A percentile compares a stretch with the other conserved stretches of the same genome.
These are phyloP conservation scores for Homarus gammarus DNA, from an alignment of 2,888 invertebrate genomes.

Conservation along the genomic window DNA sequence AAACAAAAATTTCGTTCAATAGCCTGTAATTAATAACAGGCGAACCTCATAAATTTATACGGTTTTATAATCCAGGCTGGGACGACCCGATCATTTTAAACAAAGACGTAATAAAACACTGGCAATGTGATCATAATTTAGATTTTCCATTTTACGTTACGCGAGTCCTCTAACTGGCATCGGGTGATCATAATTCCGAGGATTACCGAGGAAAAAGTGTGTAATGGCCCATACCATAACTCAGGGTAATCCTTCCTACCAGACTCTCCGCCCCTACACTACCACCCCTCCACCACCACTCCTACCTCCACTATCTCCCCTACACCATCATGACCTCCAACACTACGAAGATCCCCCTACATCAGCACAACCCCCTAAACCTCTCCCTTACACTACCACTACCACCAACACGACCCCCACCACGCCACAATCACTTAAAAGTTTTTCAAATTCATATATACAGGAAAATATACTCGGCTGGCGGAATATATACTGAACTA, in stretches of 20 bases:
- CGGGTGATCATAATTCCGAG: not conserved
- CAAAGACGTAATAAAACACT: not conserved
- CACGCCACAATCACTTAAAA: no score
- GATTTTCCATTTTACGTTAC: not conserved
- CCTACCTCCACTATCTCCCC: no score
- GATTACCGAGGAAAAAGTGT: not conserved
- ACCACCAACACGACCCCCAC: no score
- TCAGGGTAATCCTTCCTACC: not conserved
- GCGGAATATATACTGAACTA: no score
- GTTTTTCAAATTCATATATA: no score
- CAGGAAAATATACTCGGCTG: no score
- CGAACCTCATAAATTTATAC: not conserved
- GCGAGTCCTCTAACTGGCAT: not conserved
- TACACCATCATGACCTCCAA: no score
- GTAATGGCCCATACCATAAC: constrained; percentile 1
- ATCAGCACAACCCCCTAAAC: no score
- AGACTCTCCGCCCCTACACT: not conserved
- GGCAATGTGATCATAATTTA: not conserved
- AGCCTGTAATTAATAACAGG: not conserved
- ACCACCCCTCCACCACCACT: not conserved
- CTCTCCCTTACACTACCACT: no score
- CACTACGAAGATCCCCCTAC: no score
- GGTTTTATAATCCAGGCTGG: not conserved
- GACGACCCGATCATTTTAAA: not conserved
- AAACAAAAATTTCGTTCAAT: no score